A percentile compares a stretch with the other conserved stretches of the same genome.
Conservation (phyloP, 1,140 invertebrate species). For the Trichogramma pretiosum region DNA sequence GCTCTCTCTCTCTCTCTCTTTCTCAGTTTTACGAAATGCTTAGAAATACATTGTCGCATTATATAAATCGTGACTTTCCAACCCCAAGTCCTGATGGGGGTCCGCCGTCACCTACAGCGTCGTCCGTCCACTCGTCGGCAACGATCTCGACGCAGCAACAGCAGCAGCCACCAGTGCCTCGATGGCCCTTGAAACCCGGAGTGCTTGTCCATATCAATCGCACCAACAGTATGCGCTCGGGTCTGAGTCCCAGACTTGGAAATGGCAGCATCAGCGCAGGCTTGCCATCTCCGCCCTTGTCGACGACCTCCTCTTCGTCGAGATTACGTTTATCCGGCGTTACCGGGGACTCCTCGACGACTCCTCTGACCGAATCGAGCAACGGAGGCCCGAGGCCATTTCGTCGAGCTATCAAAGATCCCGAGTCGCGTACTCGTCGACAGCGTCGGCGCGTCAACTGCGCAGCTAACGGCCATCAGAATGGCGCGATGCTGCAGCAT, state of each 20-base stretch:
- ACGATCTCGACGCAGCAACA: not conserved
- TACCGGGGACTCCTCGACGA: slow-evolving; percentile 7
- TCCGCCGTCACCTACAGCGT: slow-evolving; percentile 38
- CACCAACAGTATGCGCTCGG: slow-evolving; percentile 50
- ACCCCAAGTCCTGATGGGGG: slow-evolving; percentile 35
- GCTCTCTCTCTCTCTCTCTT: no score
- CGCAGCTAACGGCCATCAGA: no score
- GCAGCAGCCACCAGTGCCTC: slow-evolving; percentile 51
- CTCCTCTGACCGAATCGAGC: slow-evolving; percentile 6
- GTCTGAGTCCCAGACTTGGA: slow-evolving; percentile 29
- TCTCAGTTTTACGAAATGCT: no score
- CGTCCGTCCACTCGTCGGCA: slow-evolving; percentile 29
- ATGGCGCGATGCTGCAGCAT: slow-evolving; percentile 17
- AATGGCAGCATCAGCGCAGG: slow-evolving; percentile 2
- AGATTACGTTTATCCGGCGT: slow-evolving; percentile 11
- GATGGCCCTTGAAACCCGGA: slow-evolving; percentile 81
- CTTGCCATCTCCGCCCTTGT: not conserved
- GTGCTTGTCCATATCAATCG: slow-evolving; percentile 79
- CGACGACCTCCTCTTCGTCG: not conserved
- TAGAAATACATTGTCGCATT: no score
- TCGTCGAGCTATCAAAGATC: slow-evolving; percentile 10
- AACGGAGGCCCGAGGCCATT: slow-evolving; percentile 20
- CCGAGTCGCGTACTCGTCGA: no score
- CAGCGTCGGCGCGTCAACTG: no score
- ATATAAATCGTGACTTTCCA: no score